Percentiles rank a stretch among this genome's conserved stretches.
Evolutionary conservation across 2,113 vertebrate genomes (phyloP).

Genomic region (Dolichallabes microphthalmus): DNA sequence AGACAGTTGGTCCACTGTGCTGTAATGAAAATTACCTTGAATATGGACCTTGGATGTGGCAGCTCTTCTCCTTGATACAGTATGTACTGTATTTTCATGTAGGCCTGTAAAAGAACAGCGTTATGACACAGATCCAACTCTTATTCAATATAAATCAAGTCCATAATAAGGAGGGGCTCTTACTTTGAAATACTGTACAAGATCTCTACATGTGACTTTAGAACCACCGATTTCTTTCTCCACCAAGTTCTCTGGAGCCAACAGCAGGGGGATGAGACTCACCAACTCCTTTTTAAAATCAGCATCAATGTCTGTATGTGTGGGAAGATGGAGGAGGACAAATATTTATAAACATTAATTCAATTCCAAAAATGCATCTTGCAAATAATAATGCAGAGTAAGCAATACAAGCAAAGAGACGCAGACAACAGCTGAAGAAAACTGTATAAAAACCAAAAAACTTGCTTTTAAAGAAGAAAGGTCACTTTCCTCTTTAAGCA

Average conservation of each 20-base stretch:
- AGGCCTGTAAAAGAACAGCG: no score
- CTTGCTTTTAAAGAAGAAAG: background rate
- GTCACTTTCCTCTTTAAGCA: background rate
- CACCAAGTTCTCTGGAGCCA: conserved; percentile 88
- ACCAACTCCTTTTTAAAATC: conserved; percentile 86
- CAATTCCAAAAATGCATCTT: no score
- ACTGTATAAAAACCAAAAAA: background rate
- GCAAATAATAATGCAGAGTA: background rate
- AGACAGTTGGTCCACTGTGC: no score
- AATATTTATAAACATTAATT: background rate
- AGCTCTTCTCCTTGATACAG: no score
- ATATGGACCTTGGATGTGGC: no score
- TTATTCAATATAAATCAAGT: no score
- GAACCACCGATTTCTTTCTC: conserved; percentile 93
- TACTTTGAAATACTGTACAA: conserved; percentile 96
- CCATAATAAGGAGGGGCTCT: conserved; percentile 11
- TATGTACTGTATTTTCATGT: no score
- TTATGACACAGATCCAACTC: no score
- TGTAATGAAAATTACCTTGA: no score
- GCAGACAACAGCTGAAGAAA: background rate
- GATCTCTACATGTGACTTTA: conserved; percentile 93
- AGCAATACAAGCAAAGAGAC: background rate
- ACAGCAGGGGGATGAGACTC: conserved; percentile 81
- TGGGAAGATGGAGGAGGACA: background rate
- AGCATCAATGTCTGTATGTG: conserved; percentile 83